Evolutionary conservation across 1,140 invertebrate genomes (phyloP), one percentile per base, ranked within the genome.

Genomic region (Rhagoletis pomonella): DNA sequence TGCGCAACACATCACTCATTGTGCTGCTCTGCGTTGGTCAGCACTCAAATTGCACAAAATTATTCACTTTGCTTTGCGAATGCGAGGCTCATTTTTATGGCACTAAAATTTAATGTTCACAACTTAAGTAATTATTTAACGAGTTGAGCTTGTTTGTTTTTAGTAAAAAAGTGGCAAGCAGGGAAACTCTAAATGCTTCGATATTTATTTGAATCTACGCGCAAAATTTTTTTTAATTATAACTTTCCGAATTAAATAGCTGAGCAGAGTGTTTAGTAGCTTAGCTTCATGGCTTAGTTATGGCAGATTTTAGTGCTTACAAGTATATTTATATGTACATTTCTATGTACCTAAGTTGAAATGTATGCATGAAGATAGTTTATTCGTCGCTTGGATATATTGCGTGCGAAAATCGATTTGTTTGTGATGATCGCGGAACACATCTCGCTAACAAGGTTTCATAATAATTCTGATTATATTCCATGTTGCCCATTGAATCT

Each of bases 81-180:
- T 81, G 50, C 73, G n/a, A 50, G 55, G 55, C 73, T 81, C 44
- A 81, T 81, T 81, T 81, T 81, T 55, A 81, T 29, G 47, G 47
- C n/a, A 81, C 73, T 81, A n/a, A 81, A 81, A 50, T 47, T 81
- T 58, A 81, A 81, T 81, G 73, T 10, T 81, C 73, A 81, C 73
- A 81, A 81, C 73, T 81, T 81, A 81, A 81, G 73, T 55, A 81
- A 81, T 81, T 81, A 81, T 81, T 81, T 81, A 81, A 81, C 73
- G 73, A 81, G 69, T 42, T 73, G 39, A 42, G 47, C 7, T 55
- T 81, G 73, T 3, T 5, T 29, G 29, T 29, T 1, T 29, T 29
- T 29, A 12, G 47, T 0, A 17, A 50, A 73, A 1, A 47, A 44
- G 29, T 29, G 29, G 29, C 29, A 29, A n/a, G 17, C 4, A 73